Percentiles rank a stretch among this genome's conserved stretches.
Evolutionary conservation across 2,888 invertebrate genomes (phyloP).

Genomic region (Melieria crassipennis): DNA sequence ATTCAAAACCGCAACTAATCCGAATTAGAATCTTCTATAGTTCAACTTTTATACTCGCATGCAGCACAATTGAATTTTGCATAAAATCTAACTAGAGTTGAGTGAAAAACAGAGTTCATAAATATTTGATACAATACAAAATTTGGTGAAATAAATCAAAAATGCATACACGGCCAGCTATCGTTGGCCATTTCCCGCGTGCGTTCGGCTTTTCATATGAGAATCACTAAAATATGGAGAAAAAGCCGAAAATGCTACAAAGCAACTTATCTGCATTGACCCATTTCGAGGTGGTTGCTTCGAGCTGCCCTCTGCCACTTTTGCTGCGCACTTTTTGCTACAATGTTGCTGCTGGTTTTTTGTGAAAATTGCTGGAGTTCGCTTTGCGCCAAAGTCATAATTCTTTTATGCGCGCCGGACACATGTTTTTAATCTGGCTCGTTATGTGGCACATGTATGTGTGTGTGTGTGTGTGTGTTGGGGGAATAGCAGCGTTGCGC

Average conservation of each 20-base stretch:
- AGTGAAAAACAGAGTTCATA: too few relatives aligned
- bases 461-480: constrained; percentile 31
- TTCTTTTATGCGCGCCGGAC: constrained; percentile 42
- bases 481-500: constrained; percentile 15
- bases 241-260: not conserved
- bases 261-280: not conserved
- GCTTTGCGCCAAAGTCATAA: constrained; percentile 17
- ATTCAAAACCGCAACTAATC: too few relatives aligned
- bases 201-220: not conserved
- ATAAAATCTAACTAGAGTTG: too few relatives aligned
- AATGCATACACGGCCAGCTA: not conserved
- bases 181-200: not conserved
- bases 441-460: constrained; percentile 6
- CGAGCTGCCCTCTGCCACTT: too few relatives aligned
- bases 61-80: too few relatives aligned
- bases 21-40: too few relatives aligned
- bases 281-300: too few relatives aligned
- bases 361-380: not conserved
- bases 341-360: constrained; percentile 2
- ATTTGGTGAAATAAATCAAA: constrained; percentile 9
- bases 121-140: not conserved
- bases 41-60: too few relatives aligned
- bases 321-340: not conserved
- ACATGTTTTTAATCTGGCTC: constrained; percentile 43
- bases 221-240: not conserved